Base-by-base conservation (phyloP, 2,888 invertebrate species). In the Amaurobius ferox region DNA sequence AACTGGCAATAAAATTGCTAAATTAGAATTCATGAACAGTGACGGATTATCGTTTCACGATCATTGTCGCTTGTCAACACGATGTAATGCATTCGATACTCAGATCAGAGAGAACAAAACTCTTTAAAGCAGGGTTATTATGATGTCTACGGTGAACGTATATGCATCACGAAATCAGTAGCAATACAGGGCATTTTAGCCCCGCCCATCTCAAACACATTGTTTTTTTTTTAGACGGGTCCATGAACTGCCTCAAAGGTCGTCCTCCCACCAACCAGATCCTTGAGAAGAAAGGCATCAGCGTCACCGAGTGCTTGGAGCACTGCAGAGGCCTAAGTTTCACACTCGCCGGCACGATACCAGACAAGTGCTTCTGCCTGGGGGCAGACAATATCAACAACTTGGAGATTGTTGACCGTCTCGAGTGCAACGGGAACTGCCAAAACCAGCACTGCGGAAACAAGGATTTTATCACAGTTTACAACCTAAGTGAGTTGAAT, bases 191-290 rank as follows among this genome's bases (percentile, higher is more conserved):
- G n/a, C n/a, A n/a, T n/a, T n/a, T n/a, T n/a, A n/a, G n/a, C n/a
- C n/a, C n/a, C n/a, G n/a, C n/a, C n/a, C n/a, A n/a, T n/a, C n/a
- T n/a, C n/a, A n/a, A n/a, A 35, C 5, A 35, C 35, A 7, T 44
- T 44, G 16, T 16, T 16, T 29, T n/a, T n/a, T 7, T 66, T 72
- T 28, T 35, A 86, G 85, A 79, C 1, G 85, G 85, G 1, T 86
- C 85, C n/a, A 86, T 86, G 85, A 79, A 73, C 35, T 86, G 85
- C 39, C 79, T 86, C 68, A 86, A 86, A n/a, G 85, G 85, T 16
- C 78, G 72, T 16, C 85, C 85, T 5, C 79, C 85, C 5, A 9
- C 61, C 0, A 29, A 85, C 11, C 85, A 79, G 29, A 62, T 73
- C 11, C 44, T 86, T 9, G 78, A 86, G 23, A 86, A 79, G 79